Base-by-base conservation (phyloP, 2,113 vertebrate species). In the Ophthalmolycus amberensis region DNA sequence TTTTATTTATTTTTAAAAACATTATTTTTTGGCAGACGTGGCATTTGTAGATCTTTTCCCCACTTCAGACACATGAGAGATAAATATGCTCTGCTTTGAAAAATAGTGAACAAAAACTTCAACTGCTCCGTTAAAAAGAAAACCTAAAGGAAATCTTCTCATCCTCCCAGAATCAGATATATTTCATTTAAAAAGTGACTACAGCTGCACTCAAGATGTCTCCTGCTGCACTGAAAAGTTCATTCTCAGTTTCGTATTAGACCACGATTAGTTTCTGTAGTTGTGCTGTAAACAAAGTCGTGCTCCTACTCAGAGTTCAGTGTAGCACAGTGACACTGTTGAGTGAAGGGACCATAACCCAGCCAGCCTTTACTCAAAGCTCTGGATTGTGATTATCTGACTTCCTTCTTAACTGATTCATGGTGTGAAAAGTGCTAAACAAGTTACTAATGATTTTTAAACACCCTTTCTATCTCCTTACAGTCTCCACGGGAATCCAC, bases 11-110 rank as follows among this genome's bases (percentile, higher is more conserved):
- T 50, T 50, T 50, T 67, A 8, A 78, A 85, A 37, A 8, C 11
- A 14, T 27, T 60, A 52, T 64, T 72, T 83, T 77, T 48, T 46
- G 74, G 59, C 52, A n/a, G 12, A 46, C 37, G 14, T 46, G 74
- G 9, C 25, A 63, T 73, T 71, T 71, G 50, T 29, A 48, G 52
- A 27, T 64, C 18, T 65, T 75, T 38, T 63, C 12, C 34, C 25
- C 44, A 20, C 6, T 18, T 0, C 6, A 48, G 10, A 22, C 18
- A 34, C 70, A 42, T 40, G 46, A 67, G 34, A 63, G 44, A 34
- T 12, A 9, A 10, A 59, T 46, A 27, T 27, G 6, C 38, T 40
- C 32, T 44, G 44, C 12, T 77, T 71, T 72, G 12, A 70, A 48
- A 65, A 15, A 69, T 54, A n/a, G 5, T 60, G 54, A 1, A 14